Conservation (phyloP, 2,888 invertebrate species). For the Aelia acuminata region DNA sequence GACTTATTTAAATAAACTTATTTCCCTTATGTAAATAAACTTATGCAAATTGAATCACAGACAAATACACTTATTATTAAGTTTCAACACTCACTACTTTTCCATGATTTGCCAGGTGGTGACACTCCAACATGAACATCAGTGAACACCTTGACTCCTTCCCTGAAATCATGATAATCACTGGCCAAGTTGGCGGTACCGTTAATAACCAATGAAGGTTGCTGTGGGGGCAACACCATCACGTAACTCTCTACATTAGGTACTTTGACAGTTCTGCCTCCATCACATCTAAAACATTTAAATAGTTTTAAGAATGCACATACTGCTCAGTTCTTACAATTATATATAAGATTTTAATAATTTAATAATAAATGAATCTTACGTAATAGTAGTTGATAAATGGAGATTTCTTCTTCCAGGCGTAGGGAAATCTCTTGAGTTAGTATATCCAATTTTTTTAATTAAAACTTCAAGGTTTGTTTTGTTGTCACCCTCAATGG, state of each 20-base stretch:
- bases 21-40: not conserved
- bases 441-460: conserved; percentile 91
- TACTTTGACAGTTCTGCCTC: conserved; percentile 80
- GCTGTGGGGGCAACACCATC: conserved; percentile 88
- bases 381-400: conserved; percentile 85
- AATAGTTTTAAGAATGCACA: not conserved
- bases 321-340: not conserved
- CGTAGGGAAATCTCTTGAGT: conserved; percentile 92
- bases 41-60: not conserved
- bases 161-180: conserved; percentile 87
- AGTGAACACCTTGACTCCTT: conserved; percentile 90
- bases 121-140: conserved; percentile 83
- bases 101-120: conserved; percentile 64
- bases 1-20: not conserved
- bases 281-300: conserved; percentile 76
- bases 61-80: not conserved
- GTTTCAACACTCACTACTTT: conserved; percentile 60
- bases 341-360: not conserved
- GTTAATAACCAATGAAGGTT: conserved; percentile 86
- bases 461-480: conserved; percentile 90
- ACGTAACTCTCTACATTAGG: conserved; percentile 87
- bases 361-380: conserved; percentile 67
- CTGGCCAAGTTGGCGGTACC: conserved; percentile 87
- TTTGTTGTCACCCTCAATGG: conserved; percentile 91
- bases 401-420: conserved; percentile 91